Base-by-base conservation (phyloP, 2,888 invertebrate species). In the Caenorhabditis doughertyi region DNA sequence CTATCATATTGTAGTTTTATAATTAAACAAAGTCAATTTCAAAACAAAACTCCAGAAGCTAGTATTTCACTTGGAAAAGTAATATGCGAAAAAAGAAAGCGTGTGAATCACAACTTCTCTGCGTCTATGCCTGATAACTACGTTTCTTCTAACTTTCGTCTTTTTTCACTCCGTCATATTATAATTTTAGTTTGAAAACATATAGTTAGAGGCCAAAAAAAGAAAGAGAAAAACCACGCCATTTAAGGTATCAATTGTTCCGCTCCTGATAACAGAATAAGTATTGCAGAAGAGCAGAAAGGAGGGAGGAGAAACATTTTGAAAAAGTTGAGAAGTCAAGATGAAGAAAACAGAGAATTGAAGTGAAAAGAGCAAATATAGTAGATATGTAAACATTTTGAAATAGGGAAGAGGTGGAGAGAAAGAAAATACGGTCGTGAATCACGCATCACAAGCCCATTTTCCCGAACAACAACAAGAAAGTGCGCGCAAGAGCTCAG, bases 361-460 rank as follows among this genome's bases (percentile, higher is more conserved):
- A 44, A 70, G 65, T 56, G 53, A 56, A 42, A 55, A 76, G 76
- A 76, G 76, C 76, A 76, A 76, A 76, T 76, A 76, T 76, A 68
- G 67, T 68, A 76, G 76, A 76, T 76, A 47, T 76, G 76, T 76
- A 76, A 76, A 76, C 67, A 76, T 51, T 60, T 67, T 42, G 55
- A 56, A 73, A 72, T 42, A 3, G 27, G 62, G 11, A 27, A 35
- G 51, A 51, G 13, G 18, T 2, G 11, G 51, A 25, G 35, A n/a
- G 25, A 64, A 35, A 35, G 58, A 44, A 44, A 62, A 65, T 76
- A 76, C 71, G 42, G 68, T 77, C 68, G 79, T 70, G 71, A 68
- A 70, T 79, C 64, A 64, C 79, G 79, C 71, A 79, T 79, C 79
- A 79, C 47, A 62, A 71, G 70, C 47, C 64, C 13, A 42, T 42